Evolutionary conservation across 2,797 vertebrate genomes (phyloP).

Genomic region (Platyrinchus mystaceus): DNA sequence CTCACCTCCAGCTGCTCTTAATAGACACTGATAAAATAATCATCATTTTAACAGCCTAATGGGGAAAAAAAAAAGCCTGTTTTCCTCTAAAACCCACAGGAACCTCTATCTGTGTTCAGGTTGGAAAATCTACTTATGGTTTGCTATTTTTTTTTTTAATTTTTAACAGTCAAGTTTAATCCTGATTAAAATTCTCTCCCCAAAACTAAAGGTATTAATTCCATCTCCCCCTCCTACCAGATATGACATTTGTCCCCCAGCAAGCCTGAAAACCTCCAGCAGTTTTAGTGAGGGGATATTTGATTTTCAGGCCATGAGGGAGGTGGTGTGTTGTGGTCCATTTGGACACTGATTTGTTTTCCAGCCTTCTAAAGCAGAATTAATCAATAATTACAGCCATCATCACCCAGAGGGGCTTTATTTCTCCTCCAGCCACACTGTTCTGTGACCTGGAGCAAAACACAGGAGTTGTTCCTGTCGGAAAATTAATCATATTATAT

Average conservation of each 20-base stretch:
- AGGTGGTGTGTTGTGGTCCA: not conserved
- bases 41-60: not conserved
- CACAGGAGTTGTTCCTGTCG: not conserved
- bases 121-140: not conserved
- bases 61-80: not conserved
- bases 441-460: not conserved
- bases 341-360: not conserved
- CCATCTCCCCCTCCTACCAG: not conserved
- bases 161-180: not conserved
- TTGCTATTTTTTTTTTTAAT: not conserved
- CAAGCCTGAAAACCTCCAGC: not conserved
- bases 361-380: constrained; percentile 14
- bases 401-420: not conserved
- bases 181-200: constrained; percentile 2
- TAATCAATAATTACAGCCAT: constrained; percentile 46
- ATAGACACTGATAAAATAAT: not conserved
- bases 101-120: not conserved
- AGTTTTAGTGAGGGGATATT: not conserved
- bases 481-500: constrained; percentile 47
- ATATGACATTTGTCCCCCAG: not conserved
- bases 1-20: not conserved
- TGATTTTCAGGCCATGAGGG: not conserved
- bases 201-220: constrained; percentile 1
- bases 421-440: not conserved
- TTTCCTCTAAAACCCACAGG: not conserved